Conservation (phyloP, 2,113 vertebrate genomes). For the Orcinus orca region DNA sequence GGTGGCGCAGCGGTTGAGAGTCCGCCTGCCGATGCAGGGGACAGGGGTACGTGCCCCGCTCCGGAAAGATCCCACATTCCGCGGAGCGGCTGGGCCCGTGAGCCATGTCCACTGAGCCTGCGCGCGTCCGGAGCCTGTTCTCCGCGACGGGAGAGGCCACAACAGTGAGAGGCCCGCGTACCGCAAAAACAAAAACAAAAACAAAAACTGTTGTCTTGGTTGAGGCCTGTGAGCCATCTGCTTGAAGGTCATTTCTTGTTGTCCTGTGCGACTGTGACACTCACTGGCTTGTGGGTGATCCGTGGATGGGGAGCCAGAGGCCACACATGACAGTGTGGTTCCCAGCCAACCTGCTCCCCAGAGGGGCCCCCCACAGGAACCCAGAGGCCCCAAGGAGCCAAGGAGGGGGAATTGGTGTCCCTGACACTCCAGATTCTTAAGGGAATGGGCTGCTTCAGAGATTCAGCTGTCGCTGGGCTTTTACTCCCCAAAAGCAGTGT, state of each 20-base stretch:
- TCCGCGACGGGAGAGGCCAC: no score
- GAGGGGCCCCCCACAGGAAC: not conserved
- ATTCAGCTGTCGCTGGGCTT: not conserved
- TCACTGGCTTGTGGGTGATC: not conserved
- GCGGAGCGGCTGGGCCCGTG: no score
- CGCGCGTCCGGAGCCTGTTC: no score
- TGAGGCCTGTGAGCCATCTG: not conserved
- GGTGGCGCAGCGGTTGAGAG: no score
- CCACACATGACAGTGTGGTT: not conserved
- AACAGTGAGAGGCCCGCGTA: no score
- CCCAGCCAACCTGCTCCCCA: not conserved
- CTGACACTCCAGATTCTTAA: not conserved
- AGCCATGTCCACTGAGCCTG: no score
- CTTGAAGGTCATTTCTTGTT: not conserved
- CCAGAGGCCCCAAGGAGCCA: not conserved
- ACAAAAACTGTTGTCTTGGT: no score
- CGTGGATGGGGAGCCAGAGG: not conserved
- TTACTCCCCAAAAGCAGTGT: not conserved
- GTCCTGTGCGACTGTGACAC: accelerated
- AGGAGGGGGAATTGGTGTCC: not conserved
- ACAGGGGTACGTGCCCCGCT: no score
- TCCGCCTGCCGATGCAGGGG: no score
- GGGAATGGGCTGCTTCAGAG: not conserved
- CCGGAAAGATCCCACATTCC: no score
- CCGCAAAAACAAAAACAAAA: no score